Conservation (phyloP, 2,113 vertebrate genomes). For the Burhinus bistriatus region DNA sequence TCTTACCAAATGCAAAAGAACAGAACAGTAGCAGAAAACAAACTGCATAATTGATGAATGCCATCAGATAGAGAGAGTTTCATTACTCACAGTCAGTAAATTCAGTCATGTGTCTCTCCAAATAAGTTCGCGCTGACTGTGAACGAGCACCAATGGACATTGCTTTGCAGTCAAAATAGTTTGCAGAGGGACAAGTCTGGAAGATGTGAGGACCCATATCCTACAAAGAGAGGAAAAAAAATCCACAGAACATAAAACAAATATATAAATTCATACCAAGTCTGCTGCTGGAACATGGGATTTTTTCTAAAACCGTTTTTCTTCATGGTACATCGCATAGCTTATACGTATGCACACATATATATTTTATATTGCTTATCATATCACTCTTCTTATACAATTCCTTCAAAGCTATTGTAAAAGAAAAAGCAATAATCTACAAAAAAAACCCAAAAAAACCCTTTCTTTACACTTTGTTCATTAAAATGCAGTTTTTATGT, state of each 20-base stretch:
- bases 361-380: not conserved
- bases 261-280: not conserved
- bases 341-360: too few relatives aligned
- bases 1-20: not conserved
- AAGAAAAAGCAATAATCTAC: not conserved
- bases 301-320: not conserved
- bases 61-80: not conserved
- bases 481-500: not conserved
- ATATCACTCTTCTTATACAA: not conserved
- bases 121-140: constrained; percentile 94
- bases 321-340: not conserved
- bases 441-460: not conserved
- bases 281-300: not conserved
- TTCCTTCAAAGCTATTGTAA: not conserved
- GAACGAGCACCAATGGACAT: constrained; percentile 98
- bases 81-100: constrained; percentile 87
- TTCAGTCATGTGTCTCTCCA: constrained; percentile 92
- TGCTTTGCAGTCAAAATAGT: constrained; percentile 97
- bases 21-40: not conserved
- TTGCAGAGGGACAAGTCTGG: constrained; percentile 97
- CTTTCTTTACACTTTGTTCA: not conserved
- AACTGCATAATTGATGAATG: not conserved
- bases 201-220: constrained; percentile 99
- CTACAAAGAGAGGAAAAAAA: constrained; percentile 60
- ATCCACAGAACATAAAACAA: not conserved